Evolutionary conservation across 2,888 invertebrate species (phyloP), one percentile per base, ranked within the genome.

Genomic region (Mythimna lalbum): DNA sequence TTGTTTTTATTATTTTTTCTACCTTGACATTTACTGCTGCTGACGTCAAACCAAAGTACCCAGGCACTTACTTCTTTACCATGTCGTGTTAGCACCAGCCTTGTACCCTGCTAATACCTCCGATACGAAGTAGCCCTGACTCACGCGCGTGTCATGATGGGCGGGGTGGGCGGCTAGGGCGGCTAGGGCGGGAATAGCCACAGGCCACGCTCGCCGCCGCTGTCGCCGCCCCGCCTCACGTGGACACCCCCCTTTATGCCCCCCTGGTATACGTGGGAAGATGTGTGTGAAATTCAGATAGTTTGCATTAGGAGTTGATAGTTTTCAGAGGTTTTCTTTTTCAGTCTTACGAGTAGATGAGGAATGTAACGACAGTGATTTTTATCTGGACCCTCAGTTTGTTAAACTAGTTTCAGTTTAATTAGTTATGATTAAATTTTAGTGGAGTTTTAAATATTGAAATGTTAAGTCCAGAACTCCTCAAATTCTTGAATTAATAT

Each of bases 181-280:
- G 91, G 90, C 74, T 77, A 79, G 75, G 91, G 92, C 91, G 91
- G 90, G 91, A 93, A 93, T 94, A 89, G 94, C 94, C 95, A 95
- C 89, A 88, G 94, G 94, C 91, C 94, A 93, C 93, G 93, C 91
- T 86, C 88, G 90, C 85, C 90, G 88, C 90, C 89, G 87, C 90
- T 90, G 88, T 89, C 92, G 73, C 93, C 92, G 93, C 93, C 93
- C 93, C 87, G 85, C 88, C 90, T 87, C 85, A 86, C 87, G 83
- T 88, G 89, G 88, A 86, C 90, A 88, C 85, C 91, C 89, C 90
- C 89, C 83, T 70, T 6, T 67, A 27, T 59, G 47, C 80, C 78
- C 78, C 70, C 70, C 56, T 52, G 52, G 67, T 57, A 50, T 39
- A 62, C 67, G 69, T 65, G 31, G 65, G 50, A 67, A 72, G 67